Evolutionary conservation across 2,797 vertebrate species (phyloP), one percentile per base, ranked within the genome.

Genomic region (Sebastes cheni): DNA sequence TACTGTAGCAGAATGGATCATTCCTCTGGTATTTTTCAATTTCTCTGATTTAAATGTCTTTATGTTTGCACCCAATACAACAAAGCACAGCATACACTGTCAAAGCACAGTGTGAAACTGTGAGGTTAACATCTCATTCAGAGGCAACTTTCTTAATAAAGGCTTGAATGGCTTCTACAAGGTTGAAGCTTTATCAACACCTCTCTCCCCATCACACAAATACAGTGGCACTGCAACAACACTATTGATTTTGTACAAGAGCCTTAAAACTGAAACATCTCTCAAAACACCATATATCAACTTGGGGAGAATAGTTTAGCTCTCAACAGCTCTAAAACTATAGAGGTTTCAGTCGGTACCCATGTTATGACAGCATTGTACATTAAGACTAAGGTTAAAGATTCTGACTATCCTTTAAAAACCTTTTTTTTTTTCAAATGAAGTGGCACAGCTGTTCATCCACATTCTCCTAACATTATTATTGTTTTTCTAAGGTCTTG

Each of bases 21-120:
- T 46, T 69, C 46, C 55, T 73, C 34, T 79, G 68, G 23, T 67
- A 65, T 77, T 84, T 82, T 82, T 65, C 75, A 65, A 11, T 75
- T 82, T 14, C 54, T 72, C 59, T 73, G 50, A 59, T 82, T 22
- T 36, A 12, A 9, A 68, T 67, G 16, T 82, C 12, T 75, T 12
- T 62, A 52, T 81, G 36, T 74, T 36, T 66, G 52, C 18, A 16
- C 6, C 13, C 6, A 11, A 3, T 34, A 22, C 68, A 42, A 54
- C 10, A 72, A n/a, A 67, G 14, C 13, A 52, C 29, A 25, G 20
- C 27, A 30, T 18, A 39, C 50, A 77, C 22, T 46, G 22, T 34
- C 14, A 56, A 70, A 56, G 58, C 20, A 67, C 36, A 5, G 29
- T 52, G n/a, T 64, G 29, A 85, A 60, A 62, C 65, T 82, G 27